Base-by-base conservation (phyloP, 2,797 vertebrate species). In the Muraenolepis orangiensis region DNA sequence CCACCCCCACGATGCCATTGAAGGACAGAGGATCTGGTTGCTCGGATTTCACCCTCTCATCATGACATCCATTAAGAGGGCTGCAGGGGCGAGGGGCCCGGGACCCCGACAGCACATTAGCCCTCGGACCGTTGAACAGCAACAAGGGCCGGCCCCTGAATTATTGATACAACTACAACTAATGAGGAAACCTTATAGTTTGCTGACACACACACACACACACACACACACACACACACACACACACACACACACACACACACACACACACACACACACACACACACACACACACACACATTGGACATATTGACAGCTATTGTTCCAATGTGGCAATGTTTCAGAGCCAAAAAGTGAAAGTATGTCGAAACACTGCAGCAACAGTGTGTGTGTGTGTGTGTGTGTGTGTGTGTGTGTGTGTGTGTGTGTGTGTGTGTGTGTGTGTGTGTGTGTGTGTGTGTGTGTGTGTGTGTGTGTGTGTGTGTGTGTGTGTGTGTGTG, bases 1-100 rank as follows among this genome's bases (percentile, higher is more conserved):
- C 61, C 20, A 36, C 75, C 73, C 26, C 81, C 76, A 75, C n/a
- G n/a, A 61, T 82, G 79, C 79, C 84, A 84, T 73, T 85, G 80
- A 84, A 88, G 89, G 93, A 93, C 84, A 95, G 85, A 87, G 77
- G 91, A 94, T 93, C 91, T 74, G 87, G 76, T 69, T 74, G 81
- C 91, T 95, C 93, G 82, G 82, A 92, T 95, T 95, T 94, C 94
- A 90, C 86, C 92, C 93, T 93, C 93, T 95, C 94, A 95, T 95
- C 94, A 92, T 94, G 91, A 95, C 94, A 95, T 94, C 94, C 93
- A 95, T 95, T 95, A 95, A 94, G n/a, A 94, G 92, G 92, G 89
- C 88, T 81, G 86, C n/a, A 94, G 92, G 92, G 89, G 87, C 81
- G 86, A 88, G 87, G 87, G 90, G 90, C 84, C 87, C 84, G 74